Evolutionary conservation across 2,797 vertebrate species (phyloP).

Genomic region (Eulemur mongoz): DNA sequence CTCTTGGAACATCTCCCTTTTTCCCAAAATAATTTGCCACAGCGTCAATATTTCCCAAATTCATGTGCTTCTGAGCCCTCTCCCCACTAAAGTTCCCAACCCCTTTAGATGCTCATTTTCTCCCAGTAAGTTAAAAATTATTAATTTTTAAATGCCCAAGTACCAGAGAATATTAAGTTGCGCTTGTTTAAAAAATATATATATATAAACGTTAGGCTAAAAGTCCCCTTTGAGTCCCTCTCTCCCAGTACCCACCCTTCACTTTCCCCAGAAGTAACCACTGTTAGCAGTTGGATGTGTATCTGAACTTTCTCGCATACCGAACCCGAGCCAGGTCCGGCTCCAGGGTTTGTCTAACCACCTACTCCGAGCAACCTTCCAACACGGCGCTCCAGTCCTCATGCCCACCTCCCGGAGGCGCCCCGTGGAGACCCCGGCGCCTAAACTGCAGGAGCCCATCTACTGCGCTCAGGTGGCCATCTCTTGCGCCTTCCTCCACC

Average conservation of each 20-base stretch:
- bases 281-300: neutral
- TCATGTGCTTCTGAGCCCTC: neutral
- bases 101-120: neutral
- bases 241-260: neutral
- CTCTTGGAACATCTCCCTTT: neutral
- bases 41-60: neutral
- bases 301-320: neutral
- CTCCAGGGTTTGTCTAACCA: neutral
- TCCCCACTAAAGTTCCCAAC: neutral
- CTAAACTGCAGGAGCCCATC: slow-evolving; percentile 13
- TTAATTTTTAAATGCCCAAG: neutral
- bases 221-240: neutral
- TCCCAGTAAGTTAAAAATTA: neutral
- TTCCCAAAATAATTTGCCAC: neutral
- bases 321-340: neutral
- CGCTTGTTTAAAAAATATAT: neutral
- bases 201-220: neutral
- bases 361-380: neutral
- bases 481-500: neutral
- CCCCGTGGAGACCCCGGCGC: neutral
- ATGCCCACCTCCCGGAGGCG: neutral
- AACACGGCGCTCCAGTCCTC: neutral
- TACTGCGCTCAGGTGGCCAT: neutral
- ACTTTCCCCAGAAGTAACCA: neutral
- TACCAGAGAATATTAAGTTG: neutral